Evolutionary conservation across 2,797 vertebrate species (phyloP), one percentile per base, ranked within the genome.

Genomic region (Coilia nasus): DNA sequence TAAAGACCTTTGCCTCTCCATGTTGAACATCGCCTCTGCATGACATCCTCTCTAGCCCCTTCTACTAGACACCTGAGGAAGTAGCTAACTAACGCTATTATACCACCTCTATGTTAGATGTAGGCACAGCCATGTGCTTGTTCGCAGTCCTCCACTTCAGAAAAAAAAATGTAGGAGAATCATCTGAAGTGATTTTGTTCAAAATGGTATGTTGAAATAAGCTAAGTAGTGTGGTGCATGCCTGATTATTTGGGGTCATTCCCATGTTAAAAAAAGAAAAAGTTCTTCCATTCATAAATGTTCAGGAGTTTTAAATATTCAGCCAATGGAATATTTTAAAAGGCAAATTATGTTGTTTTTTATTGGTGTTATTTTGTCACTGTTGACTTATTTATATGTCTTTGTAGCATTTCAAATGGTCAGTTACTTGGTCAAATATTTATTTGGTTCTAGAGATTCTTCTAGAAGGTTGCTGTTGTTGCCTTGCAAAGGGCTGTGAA

Each of bases 401-500:
- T 67, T 23, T 81, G 35, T 83, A 81, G 17, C 41, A 64, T 47
- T 82, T 78, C 31, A 78, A 78, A 78, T 44, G 31, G 67, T 67
- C 7, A 83, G 35, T 80, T 81, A 81, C 67, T 23, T 80, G 31
- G 67, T 85, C 5, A 25, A 83, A 67, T 84, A 57, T 87, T 85
- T 83, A 67, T 87, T 85, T 85, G 85, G 84, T 85, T 87, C 81
- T 28, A 50, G n/a, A 84, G 88, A 81, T 85, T 86, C 85, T 87
- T 86, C 86, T 86, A 87, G 81, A 84, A 88, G 87, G 54, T 84
- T 44, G 78, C 82, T 83, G 47, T 54, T 14, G 50, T 84, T 81
- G 83, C 80, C 88, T 94, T 87, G 91, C 62, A 89, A 90, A 86
- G 82, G 81, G 82, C 78, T 83, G 64, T 64, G 50, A 64, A 84